phyloP scores from a whole-genome alignment of 2,797 vertebrate species.

The Furcifer pardalis region DNA sequence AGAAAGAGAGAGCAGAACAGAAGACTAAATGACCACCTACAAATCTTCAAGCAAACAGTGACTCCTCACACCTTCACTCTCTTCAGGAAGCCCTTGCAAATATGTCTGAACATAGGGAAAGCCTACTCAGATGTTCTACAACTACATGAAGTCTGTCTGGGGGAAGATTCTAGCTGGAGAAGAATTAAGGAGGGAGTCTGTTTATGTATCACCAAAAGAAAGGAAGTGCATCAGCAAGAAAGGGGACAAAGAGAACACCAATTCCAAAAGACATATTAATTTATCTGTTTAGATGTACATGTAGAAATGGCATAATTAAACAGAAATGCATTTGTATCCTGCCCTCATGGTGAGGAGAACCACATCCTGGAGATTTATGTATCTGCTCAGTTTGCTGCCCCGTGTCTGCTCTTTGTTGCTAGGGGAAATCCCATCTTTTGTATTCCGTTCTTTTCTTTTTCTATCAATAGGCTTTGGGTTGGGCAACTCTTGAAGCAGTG shows the following conservation, averaged over 20 bases:
- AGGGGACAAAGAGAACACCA: background rate
- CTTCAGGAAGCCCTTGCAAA: slow-evolving; percentile 29
- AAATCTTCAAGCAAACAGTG: slow-evolving; percentile 18
- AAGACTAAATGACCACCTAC: background rate
- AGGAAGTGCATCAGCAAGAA: background rate
- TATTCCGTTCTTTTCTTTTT: background rate
- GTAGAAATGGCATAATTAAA: too few relatives aligned
- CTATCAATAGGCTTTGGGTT: background rate
- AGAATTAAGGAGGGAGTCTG: background rate
- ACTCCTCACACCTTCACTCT: background rate
- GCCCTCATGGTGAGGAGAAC: background rate
- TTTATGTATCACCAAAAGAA: background rate
- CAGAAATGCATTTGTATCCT: too few relatives aligned
- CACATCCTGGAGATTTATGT: background rate
- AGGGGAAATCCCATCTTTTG: too few relatives aligned
- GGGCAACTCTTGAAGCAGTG: background rate
- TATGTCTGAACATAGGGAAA: slow-evolving; percentile 7
- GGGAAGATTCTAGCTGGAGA: background rate
- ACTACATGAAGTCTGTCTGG: background rate
- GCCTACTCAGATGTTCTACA: background rate
- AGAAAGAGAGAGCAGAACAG: background rate
- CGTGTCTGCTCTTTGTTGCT: background rate
- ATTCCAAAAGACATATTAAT: background rate
- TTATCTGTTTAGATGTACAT: background rate
- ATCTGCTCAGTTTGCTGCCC: background rate